Percentiles rank a stretch among this genome's conserved stretches.
These are phyloP conservation scores for Andrena flavipes DNA, from an alignment of 2,888 invertebrate species.

Conservation along the genomic window DNA sequence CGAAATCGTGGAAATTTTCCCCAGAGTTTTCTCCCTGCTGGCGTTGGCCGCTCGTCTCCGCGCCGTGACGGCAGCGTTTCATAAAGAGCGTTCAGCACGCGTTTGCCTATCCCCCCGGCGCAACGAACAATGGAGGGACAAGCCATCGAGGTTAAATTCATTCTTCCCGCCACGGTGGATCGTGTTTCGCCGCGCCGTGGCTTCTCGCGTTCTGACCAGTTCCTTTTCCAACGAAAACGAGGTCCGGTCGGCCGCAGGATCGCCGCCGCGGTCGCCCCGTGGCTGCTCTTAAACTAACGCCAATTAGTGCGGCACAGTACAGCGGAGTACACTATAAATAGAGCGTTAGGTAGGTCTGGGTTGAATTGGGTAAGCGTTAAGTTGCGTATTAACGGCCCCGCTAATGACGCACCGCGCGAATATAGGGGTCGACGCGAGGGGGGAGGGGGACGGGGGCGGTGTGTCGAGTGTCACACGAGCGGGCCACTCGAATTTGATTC, in stretches of 20 bases:
- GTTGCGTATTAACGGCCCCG: constrained; percentile 59
- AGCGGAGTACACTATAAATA: constrained; percentile 65
- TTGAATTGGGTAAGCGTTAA: constrained; percentile 69
- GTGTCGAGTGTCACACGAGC: not conserved
- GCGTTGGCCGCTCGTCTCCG: constrained; percentile 7
- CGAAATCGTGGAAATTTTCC: constrained; percentile 19
- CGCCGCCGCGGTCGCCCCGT: constrained; percentile 31
- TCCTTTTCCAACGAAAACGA: constrained; percentile 33
- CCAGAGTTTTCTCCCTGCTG: not conserved
- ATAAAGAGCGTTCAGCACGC: not conserved
- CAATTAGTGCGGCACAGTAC: constrained; percentile 64
- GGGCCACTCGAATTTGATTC: constrained; percentile 14
- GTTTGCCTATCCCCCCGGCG: not conserved
- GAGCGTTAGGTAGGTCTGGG: constrained; percentile 70
- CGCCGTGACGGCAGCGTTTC: constrained; percentile 11
- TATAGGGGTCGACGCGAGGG: no score
- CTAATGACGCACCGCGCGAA: constrained; percentile 53
- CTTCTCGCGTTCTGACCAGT: not conserved
- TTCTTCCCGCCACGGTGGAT: not conserved
- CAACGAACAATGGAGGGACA: constrained; percentile 8
- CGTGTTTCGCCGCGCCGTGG: not conserved
- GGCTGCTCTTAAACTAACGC: constrained; percentile 67
- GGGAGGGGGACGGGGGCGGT: not conserved
- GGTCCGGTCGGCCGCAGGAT: constrained; percentile 49
- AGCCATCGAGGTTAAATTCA: not conserved